These are phyloP conservation scores for Clarias magur DNA, from an alignment of 2,113 vertebrate genomes.

Conservation along the genomic window DNA sequence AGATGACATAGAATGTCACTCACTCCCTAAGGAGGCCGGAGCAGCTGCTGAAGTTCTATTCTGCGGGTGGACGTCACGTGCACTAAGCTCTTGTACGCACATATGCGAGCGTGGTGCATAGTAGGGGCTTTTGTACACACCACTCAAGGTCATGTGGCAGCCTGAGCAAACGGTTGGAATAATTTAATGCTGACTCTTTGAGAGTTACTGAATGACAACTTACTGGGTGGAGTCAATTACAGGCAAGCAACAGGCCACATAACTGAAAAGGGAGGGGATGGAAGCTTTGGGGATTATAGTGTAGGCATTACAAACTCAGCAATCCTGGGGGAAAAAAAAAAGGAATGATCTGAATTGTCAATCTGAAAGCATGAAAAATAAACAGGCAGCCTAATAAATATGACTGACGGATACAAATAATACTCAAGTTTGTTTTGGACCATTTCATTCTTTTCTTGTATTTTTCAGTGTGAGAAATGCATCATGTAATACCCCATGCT, in stretches of 20 bases:
- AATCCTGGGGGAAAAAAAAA: neutral
- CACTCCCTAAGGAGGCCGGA: constrained; percentile 43
- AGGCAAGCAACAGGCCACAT: constrained; percentile 42
- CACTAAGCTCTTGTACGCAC: constrained; percentile 23
- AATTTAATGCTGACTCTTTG: constrained; percentile 47
- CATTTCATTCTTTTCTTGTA: neutral
- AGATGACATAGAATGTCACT: constrained; percentile 34
- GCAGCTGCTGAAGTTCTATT: constrained; percentile 51
- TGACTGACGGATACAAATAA: neutral
- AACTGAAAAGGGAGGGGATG: constrained; percentile 34
- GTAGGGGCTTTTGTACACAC: constrained; percentile 42
- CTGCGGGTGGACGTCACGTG: constrained; percentile 22
- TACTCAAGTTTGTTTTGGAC: neutral
- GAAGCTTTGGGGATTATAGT: constrained; percentile 36
- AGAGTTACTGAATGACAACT: constrained; percentile 30
- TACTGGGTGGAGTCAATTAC: constrained; percentile 33
- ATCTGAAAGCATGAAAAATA: neutral
- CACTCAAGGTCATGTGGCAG: constrained; percentile 43
- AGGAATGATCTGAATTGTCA: neutral
- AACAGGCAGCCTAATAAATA: neutral
- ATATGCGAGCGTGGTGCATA: constrained; percentile 30
- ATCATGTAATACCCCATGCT: neutral
- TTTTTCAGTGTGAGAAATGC: neutral
- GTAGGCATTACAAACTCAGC: constrained; percentile 28
- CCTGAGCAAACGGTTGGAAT: constrained; percentile 24